Base-by-base conservation (phyloP, 2,888 invertebrate genomes). In the Drosophila phalerata region DNA sequence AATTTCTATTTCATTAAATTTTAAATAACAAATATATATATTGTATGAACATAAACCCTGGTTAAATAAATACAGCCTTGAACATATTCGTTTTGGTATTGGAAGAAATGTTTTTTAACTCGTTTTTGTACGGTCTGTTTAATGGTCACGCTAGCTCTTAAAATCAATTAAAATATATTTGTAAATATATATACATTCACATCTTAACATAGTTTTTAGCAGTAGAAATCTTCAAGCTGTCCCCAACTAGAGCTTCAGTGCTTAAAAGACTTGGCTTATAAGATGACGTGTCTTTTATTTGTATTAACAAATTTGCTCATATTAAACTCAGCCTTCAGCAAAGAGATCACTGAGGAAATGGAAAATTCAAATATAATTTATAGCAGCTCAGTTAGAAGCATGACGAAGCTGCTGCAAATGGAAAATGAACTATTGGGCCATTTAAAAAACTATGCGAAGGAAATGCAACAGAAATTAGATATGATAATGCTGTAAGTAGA, bases 401-500 rank as follows among this genome's bases (percentile, higher is more conserved):
- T 69, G 58, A 28, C 55, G 0, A 63, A 69, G 15, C 45, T 79
- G 15, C 13, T 79, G 19, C 42, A 58, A 38, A 9, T 71, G 19
- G 79, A 81, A 61, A 64, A 69, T 6, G 40, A 56, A 15, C 30
- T 76, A 3, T 49, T 48, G 11, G 25, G 5, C 1, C 28, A 48
- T 9, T 30, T 77, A 10, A 30, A 56, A 1, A 5, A 3, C 8
- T 63, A 58, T 17, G 56, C 47, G 1, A 51, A 43, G n/a, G 55
- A 42, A 11, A 55, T 81, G 79, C 69, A 77, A 19, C 11, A 53
- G 11, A 81, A 66, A 22, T 19, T 73, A 13, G 63, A 79, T 17
- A 40, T 51, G 19, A 69, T 74, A 10, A 61, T 22, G n/a, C 40
- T 68, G 79, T 81, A 60, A 68, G 63, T 66, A 13, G 3, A 15